Conservation (phyloP, 2,797 vertebrate species). For the Malacoraja senta region DNA sequence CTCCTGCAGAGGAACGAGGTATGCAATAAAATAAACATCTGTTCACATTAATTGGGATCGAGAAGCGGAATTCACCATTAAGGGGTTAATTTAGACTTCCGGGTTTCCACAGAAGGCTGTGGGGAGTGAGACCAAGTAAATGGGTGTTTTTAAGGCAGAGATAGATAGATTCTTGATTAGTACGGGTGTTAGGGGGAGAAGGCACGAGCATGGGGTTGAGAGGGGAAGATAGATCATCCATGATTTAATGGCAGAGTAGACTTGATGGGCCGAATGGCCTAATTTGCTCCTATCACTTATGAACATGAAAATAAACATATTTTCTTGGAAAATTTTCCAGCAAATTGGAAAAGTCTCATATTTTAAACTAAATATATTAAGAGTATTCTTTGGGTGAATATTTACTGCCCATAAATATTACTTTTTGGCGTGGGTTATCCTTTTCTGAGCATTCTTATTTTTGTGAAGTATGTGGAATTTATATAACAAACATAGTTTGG, state of each 20-base stretch:
- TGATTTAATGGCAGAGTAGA: too few relatives aligned
- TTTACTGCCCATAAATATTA: background rate
- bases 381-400: background rate
- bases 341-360: background rate
- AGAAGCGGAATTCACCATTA: background rate
- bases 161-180: too few relatives aligned
- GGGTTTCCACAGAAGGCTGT: background rate
- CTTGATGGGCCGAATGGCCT: too few relatives aligned
- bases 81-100: background rate
- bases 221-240: too few relatives aligned
- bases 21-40: background rate
- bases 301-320: background rate
- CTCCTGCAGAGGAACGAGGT: slow-evolving; percentile 49
- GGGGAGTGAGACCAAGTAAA: too few relatives aligned
- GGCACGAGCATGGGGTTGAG: too few relatives aligned
- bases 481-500: background rate
- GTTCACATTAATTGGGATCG: background rate
- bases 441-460: background rate
- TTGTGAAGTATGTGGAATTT: background rate
- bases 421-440: background rate
- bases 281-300: too few relatives aligned
- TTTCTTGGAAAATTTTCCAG: background rate
- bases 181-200: too few relatives aligned
- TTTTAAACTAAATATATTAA: background rate
- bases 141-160: too few relatives aligned